Percentiles rank a stretch among this genome's conserved stretches.
These are phyloP conservation scores for Microtus pennsylvanicus DNA, from an alignment of 2,113 vertebrate genomes.

Conservation along the genomic window DNA sequence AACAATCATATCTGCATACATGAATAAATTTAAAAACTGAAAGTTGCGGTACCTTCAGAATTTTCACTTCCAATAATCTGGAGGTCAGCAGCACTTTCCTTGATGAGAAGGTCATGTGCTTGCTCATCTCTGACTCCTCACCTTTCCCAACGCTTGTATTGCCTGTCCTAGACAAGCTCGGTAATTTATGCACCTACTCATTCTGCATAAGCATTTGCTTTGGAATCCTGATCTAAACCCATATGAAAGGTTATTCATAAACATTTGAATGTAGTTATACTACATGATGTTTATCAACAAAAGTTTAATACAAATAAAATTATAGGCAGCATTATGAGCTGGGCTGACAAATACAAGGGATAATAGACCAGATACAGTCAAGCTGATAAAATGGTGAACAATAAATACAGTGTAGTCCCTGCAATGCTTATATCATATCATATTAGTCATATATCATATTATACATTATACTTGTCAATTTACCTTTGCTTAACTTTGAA, in stretches of 20 bases:
- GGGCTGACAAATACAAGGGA: background rate
- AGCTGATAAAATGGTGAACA: background rate
- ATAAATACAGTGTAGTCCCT: background rate
- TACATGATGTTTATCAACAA: background rate
- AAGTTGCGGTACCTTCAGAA: background rate
- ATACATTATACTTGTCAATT: background rate
- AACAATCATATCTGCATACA: background rate
- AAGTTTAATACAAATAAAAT: background rate
- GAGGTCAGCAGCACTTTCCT: background rate
- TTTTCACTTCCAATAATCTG: background rate
- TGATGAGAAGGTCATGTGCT: background rate
- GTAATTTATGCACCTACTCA: background rate
- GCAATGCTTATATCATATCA: background rate
- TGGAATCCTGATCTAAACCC: background rate
- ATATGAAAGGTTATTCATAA: background rate
- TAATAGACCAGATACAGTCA: background rate
- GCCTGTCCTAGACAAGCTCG: background rate
- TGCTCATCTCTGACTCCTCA: background rate
- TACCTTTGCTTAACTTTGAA: background rate
- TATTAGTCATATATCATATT: background rate
- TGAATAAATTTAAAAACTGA: background rate
- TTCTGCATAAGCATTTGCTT: background rate
- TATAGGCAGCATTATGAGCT: background rate
- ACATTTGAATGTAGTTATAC: background rate
- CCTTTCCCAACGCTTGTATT: background rate